Base-by-base conservation (phyloP, 2,888 invertebrate species). In the Endotricha flammealis region DNA sequence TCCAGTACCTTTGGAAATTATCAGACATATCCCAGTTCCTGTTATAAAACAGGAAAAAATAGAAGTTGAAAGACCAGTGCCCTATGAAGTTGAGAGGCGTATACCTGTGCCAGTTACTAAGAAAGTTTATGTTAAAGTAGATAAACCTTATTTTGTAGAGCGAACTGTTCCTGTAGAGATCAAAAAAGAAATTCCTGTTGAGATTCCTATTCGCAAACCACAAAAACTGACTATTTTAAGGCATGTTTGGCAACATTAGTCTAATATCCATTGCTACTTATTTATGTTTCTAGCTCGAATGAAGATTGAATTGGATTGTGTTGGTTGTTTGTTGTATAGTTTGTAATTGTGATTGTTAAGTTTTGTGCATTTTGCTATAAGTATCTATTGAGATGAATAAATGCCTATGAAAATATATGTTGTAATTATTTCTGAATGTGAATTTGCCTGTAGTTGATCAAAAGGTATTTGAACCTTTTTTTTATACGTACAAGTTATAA, bases 201-300 rank as follows among this genome's bases (percentile, higher is more conserved):
- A 59, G 24, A 34, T 58, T 29, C 59, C 60, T 3, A 39, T 53
- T 8, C 50, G 51, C 12, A 62, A 55, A 32, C 49, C 58, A 3
- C 61, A 71, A 9, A 69, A 59, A 39, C 37, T 64, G 17, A 59
- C 63, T 10, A 58, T 71, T 29, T 42, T 74, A 12, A 59, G 68
- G 36, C 77, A 70, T 31, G 44, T 67, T 29, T 76, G 75, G 77
- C 61, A 72, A 42, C 60, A 74, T 43, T 70, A 49, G 54, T 27
- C 42, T 38, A 43, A 40, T 35, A 23, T 36, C 22, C 25, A 9
- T 35, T 36, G 39, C 39, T 44, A 16, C 3, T 45, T 47, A 41
- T 53, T 51, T 46, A 52, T 57, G 45, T 35, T 28, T 20, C 10
- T n/a, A 17, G 7, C 12, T 31, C n/a, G 5, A 12, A 22, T 2